Evolutionary conservation across 2,888 invertebrate species (phyloP).

Genomic region (Xanthostigma xanthostigma): DNA sequence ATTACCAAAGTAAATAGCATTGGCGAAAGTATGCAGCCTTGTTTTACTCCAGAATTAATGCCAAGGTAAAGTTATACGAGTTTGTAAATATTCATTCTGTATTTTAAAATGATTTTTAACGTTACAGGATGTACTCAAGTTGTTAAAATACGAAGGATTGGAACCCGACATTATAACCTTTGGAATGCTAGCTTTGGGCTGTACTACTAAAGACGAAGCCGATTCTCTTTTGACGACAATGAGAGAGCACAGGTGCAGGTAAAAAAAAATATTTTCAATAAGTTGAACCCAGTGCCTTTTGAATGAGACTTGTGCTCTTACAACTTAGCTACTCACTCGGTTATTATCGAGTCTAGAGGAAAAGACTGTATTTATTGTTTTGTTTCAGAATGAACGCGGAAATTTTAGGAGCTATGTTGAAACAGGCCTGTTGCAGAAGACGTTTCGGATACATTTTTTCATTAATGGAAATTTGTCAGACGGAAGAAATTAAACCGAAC

Average conservation of each 20-base stretch:
- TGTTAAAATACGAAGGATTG: conserved; percentile 38
- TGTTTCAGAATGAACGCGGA: conserved; percentile 51
- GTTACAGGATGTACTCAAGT: conserved; percentile 35
- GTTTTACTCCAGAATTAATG: no score
- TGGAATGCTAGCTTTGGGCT: conserved; percentile 70
- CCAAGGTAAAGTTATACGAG: conserved; percentile 39
- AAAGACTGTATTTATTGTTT: conserved; percentile 8
- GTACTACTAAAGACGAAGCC: conserved; percentile 47
- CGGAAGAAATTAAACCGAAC: conserved; percentile 46
- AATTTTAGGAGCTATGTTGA: conserved; percentile 60
- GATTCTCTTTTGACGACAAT: conserved; percentile 53
- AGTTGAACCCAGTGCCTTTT: no score
- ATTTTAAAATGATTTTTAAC: conserved; percentile 12
- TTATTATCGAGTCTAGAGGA: no score
- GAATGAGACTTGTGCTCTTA: no score
- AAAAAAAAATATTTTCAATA: no score
- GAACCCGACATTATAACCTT: conserved; percentile 68
- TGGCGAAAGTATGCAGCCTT: no score
- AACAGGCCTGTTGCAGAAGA: conserved; percentile 40
- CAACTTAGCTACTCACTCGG: no score
- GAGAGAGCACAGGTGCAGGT: conserved; percentile 49
- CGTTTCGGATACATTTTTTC: conserved; percentile 52
- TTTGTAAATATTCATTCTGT: neutral
- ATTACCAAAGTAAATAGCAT: no score
- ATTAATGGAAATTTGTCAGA: conserved; percentile 48